Evolutionary conservation across 1,140 invertebrate genomes (phyloP).

Genomic region (Ditylenchus dipsaci): DNA sequence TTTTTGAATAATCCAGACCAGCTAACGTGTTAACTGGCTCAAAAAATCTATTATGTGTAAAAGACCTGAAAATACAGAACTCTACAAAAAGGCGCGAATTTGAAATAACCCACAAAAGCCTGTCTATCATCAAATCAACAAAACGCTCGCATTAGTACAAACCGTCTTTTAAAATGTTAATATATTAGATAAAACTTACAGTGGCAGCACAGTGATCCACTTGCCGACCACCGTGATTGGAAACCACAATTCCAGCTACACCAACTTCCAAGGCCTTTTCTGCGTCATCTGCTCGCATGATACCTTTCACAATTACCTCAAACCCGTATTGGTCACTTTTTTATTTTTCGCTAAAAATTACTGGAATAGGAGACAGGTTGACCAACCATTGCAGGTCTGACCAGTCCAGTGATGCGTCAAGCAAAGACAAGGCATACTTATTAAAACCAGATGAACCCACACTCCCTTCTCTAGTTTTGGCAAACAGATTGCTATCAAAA

Average conservation of each 20-base stretch:
- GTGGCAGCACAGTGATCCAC: constrained; percentile 77
- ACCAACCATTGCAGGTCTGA: constrained; percentile 75
- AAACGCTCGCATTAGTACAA: too few relatives aligned
- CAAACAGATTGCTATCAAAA: constrained; percentile 47
- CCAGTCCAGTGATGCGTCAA: constrained; percentile 77
- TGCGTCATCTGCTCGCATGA: constrained; percentile 81
- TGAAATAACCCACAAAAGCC: too few relatives aligned
- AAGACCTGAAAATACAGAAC: too few relatives aligned
- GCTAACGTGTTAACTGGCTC: too few relatives aligned
- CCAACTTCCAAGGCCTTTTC: constrained; percentile 70
- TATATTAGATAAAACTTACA: constrained; percentile 60
- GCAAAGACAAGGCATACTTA: constrained; percentile 71
- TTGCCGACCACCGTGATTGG: constrained; percentile 85
- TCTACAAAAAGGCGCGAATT: too few relatives aligned
- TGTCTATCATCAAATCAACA: too few relatives aligned
- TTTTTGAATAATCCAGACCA: too few relatives aligned
- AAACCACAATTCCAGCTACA: constrained; percentile 75
- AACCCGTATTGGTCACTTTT: constrained; percentile 65
- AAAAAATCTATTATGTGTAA: too few relatives aligned
- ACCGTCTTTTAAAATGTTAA: too few relatives aligned
- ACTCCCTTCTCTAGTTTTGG: constrained; percentile 44
- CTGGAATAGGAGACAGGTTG: constrained; percentile 33
- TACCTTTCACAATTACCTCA: constrained; percentile 82
- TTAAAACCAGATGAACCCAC: constrained; percentile 68
- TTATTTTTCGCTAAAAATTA: constrained; percentile 7